These are phyloP conservation scores for Apocheima hispidaria DNA, from an alignment of 2,888 invertebrate species.

Conservation along the genomic window DNA sequence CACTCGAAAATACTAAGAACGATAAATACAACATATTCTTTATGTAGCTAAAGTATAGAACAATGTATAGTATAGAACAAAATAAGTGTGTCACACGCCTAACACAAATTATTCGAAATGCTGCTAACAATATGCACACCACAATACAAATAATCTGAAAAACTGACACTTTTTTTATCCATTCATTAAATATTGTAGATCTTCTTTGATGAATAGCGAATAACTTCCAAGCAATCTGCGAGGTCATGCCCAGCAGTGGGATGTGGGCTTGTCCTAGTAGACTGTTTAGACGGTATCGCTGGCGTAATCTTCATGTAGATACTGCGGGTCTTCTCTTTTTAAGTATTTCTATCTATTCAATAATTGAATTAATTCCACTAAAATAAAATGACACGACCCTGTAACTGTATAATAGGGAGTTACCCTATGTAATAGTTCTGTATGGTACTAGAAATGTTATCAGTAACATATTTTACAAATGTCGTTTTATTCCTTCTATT, in stretches of 20 bases:
- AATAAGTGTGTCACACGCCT: too few relatives aligned
- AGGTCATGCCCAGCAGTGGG: constrained; percentile 37
- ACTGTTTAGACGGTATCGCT: constrained; percentile 64
- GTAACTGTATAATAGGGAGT: too few relatives aligned
- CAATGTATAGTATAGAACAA: too few relatives aligned
- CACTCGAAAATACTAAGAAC: too few relatives aligned
- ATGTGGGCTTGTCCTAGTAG: constrained; percentile 82
- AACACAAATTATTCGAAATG: too few relatives aligned
- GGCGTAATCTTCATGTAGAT: neutral
- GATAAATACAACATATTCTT: too few relatives aligned
- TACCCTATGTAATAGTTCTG: too few relatives aligned
- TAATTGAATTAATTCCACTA: neutral
- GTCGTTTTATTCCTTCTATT: neutral
- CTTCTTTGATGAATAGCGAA: constrained; percentile 24
- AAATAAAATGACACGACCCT: too few relatives aligned
- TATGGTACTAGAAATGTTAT: too few relatives aligned
- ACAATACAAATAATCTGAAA: neutral
- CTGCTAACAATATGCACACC: too few relatives aligned
- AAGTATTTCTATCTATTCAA: neutral
- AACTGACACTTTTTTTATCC: neutral
- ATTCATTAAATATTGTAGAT: neutral
- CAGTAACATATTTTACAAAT: neutral
- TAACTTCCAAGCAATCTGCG: constrained; percentile 62
- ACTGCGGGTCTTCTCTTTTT: constrained; percentile 4
- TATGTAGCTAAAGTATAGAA: too few relatives aligned